These are phyloP conservation scores for Macquaria australasica DNA, from an alignment of 2,113 vertebrate genomes.

Conservation along the genomic window DNA sequence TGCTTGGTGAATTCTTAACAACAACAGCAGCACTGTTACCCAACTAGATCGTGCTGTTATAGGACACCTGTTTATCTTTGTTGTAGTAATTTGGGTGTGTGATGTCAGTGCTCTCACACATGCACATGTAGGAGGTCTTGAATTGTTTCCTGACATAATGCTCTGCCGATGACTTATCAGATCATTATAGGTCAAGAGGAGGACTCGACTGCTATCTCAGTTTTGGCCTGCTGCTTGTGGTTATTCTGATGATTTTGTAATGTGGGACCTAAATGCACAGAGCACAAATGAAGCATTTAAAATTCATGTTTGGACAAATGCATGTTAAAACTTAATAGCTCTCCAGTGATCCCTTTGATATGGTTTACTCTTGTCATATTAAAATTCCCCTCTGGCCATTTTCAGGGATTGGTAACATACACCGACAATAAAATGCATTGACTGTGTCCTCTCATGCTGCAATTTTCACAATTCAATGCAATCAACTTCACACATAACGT, in stretches of 20 bases:
- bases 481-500: conserved; percentile 34
- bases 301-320: conserved; percentile 59
- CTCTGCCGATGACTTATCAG: not conserved
- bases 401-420: conserved; percentile 21
- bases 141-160: conserved; percentile 17
- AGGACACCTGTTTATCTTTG: conserved; percentile 43
- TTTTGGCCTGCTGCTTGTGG: not conserved
- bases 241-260: conserved; percentile 35
- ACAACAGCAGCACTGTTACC: conserved; percentile 10
- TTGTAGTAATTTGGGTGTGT: not conserved
- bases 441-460: conserved; percentile 14
- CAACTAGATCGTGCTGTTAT: not conserved
- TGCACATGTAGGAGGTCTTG: not conserved
- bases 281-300: conserved; percentile 33
- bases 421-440: conserved; percentile 30
- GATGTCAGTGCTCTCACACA: not conserved
- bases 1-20: not conserved
- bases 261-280: conserved; percentile 11
- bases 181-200: conserved; percentile 23
- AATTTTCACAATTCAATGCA: conserved; percentile 35
- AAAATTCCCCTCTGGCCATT: conserved; percentile 54
- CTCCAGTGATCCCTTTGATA: conserved; percentile 29
- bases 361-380: conserved; percentile 53
- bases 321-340: conserved; percentile 34
- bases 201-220: not conserved